Evolutionary conservation across 2,888 invertebrate species (phyloP).

Genomic region (Cryptocephalus moraei): DNA sequence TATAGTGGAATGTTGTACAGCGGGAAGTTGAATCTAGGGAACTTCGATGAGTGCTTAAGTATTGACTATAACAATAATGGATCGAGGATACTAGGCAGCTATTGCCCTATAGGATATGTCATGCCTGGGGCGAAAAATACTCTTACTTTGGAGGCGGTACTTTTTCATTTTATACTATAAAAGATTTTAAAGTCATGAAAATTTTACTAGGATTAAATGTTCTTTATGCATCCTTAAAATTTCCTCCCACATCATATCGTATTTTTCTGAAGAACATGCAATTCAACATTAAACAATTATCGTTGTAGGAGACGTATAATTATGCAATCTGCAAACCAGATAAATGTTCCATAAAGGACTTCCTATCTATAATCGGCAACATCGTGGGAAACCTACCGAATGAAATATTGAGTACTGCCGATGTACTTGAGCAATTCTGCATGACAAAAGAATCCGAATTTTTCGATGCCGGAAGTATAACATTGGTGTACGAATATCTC

Average conservation of each 20-base stretch:
- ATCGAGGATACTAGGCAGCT: slow-evolving; percentile 15
- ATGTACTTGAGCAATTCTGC: slow-evolving; percentile 5
- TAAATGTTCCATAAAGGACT: slow-evolving; percentile 24
- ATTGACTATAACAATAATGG: slow-evolving; percentile 9
- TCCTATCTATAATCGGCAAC: slow-evolving; percentile 24
- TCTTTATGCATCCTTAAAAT: too few relatives aligned
- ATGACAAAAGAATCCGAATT: slow-evolving; percentile 9
- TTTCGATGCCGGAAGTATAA: too few relatives aligned
- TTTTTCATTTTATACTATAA: too few relatives aligned
- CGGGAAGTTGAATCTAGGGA: slow-evolving; percentile 15
- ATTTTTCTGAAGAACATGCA: background rate
- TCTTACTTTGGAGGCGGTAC: too few relatives aligned
- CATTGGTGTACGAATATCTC: too few relatives aligned
- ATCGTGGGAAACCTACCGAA: background rate
- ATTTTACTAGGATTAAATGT: too few relatives aligned
- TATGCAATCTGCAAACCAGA: slow-evolving; percentile 18
- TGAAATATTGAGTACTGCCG: background rate
- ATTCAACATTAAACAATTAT: background rate
- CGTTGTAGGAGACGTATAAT: slow-evolving; percentile 8
- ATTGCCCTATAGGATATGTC: slow-evolving; percentile 12
- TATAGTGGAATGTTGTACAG: slow-evolving; percentile 12
- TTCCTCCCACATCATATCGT: too few relatives aligned
- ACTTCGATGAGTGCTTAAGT: slow-evolving; percentile 21
- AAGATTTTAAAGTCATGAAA: too few relatives aligned
- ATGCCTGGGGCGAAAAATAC: slow-evolving; percentile 8